Evolutionary conservation across 2,797 vertebrate species (phyloP).

Genomic region (Psittacula derbiana): DNA sequence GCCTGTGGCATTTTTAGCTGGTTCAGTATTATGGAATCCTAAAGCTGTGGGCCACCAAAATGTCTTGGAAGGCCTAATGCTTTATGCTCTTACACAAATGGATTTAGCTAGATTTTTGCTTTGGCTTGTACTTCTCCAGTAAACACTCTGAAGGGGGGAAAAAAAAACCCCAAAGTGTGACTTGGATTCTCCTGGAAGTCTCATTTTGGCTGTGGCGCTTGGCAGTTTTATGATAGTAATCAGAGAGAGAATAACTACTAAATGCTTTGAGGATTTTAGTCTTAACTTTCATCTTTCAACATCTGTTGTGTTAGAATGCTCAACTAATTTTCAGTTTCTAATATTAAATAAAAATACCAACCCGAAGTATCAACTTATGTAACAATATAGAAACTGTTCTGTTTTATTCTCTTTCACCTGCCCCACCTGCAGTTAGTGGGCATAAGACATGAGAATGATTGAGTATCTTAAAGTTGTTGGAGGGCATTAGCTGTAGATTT

Average conservation of each 20-base stretch:
- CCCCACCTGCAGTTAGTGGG: neutral
- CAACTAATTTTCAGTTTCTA: neutral
- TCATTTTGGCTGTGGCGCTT: neutral
- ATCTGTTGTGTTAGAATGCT: neutral
- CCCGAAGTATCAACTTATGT: neutral
- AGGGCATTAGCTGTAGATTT: neutral
- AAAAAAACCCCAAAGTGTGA: accelerated
- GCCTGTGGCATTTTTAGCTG: neutral
- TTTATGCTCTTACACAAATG: neutral
- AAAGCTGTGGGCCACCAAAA: neutral
- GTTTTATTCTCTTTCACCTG: neutral
- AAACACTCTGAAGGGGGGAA: neutral
- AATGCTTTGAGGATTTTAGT: neutral
- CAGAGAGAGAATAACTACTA: neutral
- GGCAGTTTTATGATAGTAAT: neutral
- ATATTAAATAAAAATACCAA: neutral
- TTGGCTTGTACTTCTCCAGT: neutral
- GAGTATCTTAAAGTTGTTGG: neutral
- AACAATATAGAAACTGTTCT: neutral
- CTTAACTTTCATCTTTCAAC: neutral
- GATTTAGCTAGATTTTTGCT: neutral
- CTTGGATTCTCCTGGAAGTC: neutral
- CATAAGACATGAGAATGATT: neutral
- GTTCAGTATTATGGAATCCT: neutral
- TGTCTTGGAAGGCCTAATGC: neutral